Conservation (phyloP, 1,140 invertebrate genomes). For the Cyrtorhinus lividipennis region DNA sequence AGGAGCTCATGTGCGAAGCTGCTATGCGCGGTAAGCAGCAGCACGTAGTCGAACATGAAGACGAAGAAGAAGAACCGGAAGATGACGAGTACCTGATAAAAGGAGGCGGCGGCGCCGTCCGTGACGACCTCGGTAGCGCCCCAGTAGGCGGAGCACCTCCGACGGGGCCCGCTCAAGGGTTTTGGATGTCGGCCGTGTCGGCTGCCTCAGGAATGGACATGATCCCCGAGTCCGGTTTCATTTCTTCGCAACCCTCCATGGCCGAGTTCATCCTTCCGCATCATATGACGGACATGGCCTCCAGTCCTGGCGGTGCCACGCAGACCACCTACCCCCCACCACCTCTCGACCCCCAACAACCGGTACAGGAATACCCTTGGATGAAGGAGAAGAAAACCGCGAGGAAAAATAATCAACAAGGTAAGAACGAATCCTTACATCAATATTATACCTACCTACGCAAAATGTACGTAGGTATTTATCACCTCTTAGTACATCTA, state of each 20-base stretch:
- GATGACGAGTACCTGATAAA: constrained; percentile 18
- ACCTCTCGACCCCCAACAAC: constrained; percentile 40
- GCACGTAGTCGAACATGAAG: constrained; percentile 19
- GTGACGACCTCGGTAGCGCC: neutral
- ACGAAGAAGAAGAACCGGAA: constrained; percentile 21
- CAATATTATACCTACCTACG: neutral
- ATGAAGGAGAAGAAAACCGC: constrained; percentile 96
- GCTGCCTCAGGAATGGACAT: constrained; percentile 33
- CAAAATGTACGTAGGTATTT: neutral
- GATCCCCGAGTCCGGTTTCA: constrained; percentile 64
- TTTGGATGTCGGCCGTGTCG: constrained; percentile 40
- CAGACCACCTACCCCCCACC: constrained; percentile 31
- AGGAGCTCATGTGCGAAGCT: constrained; percentile 20
- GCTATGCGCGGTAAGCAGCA: constrained; percentile 22
- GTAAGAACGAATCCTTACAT: no score
- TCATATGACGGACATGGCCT: constrained; percentile 41
- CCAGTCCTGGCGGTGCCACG: constrained; percentile 40
- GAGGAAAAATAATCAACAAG: constrained; percentile 76
- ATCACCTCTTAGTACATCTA: neutral
- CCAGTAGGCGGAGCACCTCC: constrained; percentile 14
- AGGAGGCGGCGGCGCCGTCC: neutral
- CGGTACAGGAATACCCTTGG: constrained; percentile 87
- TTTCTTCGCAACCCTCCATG: constrained; percentile 83
- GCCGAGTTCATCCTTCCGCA: constrained; percentile 78
- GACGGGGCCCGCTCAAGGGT: constrained; percentile 28